Evolutionary conservation across 2,113 vertebrate genomes (phyloP).

Genomic region (Psilopsiagon aymara): DNA sequence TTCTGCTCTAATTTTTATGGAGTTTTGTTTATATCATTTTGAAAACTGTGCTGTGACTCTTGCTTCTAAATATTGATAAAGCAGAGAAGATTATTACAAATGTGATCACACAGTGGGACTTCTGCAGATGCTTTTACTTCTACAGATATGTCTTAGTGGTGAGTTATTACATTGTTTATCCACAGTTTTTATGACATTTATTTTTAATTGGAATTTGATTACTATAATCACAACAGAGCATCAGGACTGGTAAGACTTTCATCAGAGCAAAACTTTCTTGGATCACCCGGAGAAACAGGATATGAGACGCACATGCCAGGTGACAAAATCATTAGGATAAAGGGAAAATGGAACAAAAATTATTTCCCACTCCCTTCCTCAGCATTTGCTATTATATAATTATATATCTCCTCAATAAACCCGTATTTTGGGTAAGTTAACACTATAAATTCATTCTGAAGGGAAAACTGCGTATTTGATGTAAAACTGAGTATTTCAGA

Average conservation of each 20-base stretch:
- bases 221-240: not conserved
- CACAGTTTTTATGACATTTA: not conserved
- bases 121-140: not conserved
- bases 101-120: not conserved
- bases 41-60: not conserved
- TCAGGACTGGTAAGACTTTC: not conserved
- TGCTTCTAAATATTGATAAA: not conserved
- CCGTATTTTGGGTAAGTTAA: not conserved
- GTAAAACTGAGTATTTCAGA: not conserved
- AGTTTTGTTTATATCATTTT: not conserved
- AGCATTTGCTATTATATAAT: not conserved
- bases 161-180: not conserved
- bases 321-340: not conserved
- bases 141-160: not conserved
- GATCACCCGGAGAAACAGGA: not conserved
- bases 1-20: not conserved
- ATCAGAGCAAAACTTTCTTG: not conserved
- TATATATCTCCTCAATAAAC: not conserved
- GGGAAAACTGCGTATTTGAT: fast-evolving
- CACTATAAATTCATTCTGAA: not conserved
- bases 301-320: not conserved
- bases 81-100: not conserved
- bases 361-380: not conserved
- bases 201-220: not conserved
- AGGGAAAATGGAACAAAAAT: not conserved